Percentiles rank a stretch among this genome's conserved stretches.
Conservation (phyloP, 2,113 vertebrate genomes). For the Pomatorhinus ruficollis region DNA sequence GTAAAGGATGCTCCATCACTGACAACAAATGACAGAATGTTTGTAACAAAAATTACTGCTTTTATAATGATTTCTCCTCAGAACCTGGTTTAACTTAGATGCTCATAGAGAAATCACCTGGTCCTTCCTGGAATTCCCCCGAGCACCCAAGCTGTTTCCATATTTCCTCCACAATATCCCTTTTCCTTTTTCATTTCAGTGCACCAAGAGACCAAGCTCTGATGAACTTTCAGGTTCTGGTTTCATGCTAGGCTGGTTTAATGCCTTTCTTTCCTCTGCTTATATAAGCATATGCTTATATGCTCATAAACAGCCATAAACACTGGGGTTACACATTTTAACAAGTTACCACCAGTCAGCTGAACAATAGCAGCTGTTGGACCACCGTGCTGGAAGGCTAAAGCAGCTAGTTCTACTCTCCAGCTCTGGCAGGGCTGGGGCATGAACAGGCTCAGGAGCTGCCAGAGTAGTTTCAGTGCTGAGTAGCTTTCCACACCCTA, state of each 20-base stretch:
- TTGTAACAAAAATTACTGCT: not conserved
- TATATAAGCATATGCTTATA: not conserved
- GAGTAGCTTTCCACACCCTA: not conserved
- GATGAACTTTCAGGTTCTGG: not conserved
- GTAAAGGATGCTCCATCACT: not conserved
- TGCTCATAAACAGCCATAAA: not conserved
- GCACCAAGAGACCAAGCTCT: not conserved
- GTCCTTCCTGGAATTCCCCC: not conserved
- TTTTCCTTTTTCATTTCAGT: not conserved
- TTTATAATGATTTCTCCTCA: not conserved
- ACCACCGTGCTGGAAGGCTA: not conserved
- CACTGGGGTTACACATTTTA: not conserved
- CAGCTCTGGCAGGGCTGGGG: not conserved
- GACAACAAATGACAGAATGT: not conserved
- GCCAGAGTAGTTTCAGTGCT: accelerated
- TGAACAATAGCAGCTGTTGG: not conserved
- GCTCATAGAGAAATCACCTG: not conserved
- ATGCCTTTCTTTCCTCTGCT: not conserved
- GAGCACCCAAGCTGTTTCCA: not conserved
- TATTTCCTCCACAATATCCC: not conserved
- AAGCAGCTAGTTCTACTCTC: not conserved
- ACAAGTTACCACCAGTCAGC: not conserved
- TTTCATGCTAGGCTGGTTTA: not conserved
- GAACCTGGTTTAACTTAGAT: not conserved
- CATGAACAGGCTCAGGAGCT: accelerated